Base-by-base conservation (phyloP, 2,113 vertebrate species). In the Corythornis cristatus region DNA sequence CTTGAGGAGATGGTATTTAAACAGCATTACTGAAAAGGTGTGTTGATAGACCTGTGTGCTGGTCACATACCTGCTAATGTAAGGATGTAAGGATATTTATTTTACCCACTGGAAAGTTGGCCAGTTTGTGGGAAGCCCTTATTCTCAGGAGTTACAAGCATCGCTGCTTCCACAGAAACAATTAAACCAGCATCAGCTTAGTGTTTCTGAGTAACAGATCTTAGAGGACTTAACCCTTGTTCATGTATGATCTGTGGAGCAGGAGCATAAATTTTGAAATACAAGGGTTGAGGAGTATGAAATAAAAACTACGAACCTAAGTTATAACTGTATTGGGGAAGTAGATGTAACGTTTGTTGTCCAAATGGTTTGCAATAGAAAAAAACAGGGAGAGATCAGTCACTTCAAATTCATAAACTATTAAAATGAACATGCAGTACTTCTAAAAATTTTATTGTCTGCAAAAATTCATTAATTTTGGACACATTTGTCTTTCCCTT, bases 121-220 rank as follows among this genome's bases (percentile, higher is more conserved):
- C 77, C 26, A 14, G 70, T 56, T 83, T 75, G 84, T 71, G 84
- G 45, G 88, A 83, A 73, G 48, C 53, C 74, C 68, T 65, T 70
- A 71, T 86, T 90, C 86, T 91, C 90, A 57, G 75, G 74, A 84
- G 92, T 54, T 86, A 42, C 48, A 83, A 62, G 65, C 88, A 45
- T 65, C 3, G 0, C 90, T 84, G 86, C 86, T 85, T 74, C 74
- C 77, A 14, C 88, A 56, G 86, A 82, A 86, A 95, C 92, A 86
- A 82, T 90, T 92, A 87, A 90, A 93, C 81, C 57, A 57, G 70
- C 82, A 89, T 45, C 85, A 91, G 82, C 64, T 83, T 77, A 64
- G 68, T 9, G 2, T 15, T 89, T 91, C 19, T 1, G 86, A 94
- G 70, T 62, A 93, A 33, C 83, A 58, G 57, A 82, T 84, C 83